Base-by-base conservation (phyloP, 2,113 vertebrate genomes). In the Bubalus kerabau region DNA sequence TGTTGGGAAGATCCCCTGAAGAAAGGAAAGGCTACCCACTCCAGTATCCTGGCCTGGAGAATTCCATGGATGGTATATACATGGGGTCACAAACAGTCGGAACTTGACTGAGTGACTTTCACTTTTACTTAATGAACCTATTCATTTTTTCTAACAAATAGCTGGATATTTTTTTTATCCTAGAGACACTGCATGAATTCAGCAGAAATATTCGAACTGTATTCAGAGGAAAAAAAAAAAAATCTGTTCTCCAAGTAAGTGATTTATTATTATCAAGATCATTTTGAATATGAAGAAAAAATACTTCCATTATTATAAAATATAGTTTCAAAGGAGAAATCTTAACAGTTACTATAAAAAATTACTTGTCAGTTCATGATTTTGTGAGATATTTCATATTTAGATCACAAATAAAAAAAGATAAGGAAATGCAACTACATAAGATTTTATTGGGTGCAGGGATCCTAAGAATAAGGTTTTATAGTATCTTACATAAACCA, bases 261-360 rank as follows among this genome's bases (percentile, higher is more conserved):
- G 28, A 78, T 46, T 90, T 89, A 50, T 56, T 90, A 7, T 60
- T 28, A 46, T 19, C 28, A 74, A 48, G 21, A 40, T 71, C 7
- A 95, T 90, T 95, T 87, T 93, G 26, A 92, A 87, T 52, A 71
- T 56, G 86, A 94, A 96, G n/a, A 78, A 21, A 87, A 64, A 59
- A 67, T 43, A 52, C 2, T 87, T 82, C 16, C 3, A 60, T 48
- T 57, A 81, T 84, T 57, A 74, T 28, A 43, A 92, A 83, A 84
- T 64, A 36, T 8, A 91, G 6, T 82, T 62, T 82, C 56, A 92
- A 95, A 60, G 14, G n/a, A 85, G 6, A 95, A 57, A 92, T 82
- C 16, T 71, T 93, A 93, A 84, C 8, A 62, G 52, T 36, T 57
- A 90, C 2, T 76, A 3, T 43, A 54, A 91, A 59, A 2, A 67